phyloP scores from a whole-genome alignment of 2,888 invertebrate genomes.

The Noctua comes region DNA sequence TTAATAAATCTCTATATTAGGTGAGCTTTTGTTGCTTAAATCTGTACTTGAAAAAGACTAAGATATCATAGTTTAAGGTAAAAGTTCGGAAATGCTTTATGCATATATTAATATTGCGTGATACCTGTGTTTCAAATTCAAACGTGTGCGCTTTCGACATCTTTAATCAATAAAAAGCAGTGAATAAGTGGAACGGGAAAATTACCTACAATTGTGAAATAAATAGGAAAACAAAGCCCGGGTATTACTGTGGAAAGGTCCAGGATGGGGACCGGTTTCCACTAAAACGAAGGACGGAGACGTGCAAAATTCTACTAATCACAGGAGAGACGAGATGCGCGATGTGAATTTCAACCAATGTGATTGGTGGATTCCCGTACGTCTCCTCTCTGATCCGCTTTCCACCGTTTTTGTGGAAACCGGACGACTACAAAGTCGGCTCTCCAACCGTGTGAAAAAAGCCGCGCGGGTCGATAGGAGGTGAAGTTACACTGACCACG shows the following conservation, averaged over 20 bases:
- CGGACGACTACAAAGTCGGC: background rate
- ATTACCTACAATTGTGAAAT: background rate
- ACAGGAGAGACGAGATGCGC: background rate
- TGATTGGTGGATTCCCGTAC: background rate
- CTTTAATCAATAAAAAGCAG: background rate
- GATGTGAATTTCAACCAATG: background rate
- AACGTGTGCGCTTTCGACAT: background rate
- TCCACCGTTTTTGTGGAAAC: background rate
- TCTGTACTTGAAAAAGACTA: background rate
- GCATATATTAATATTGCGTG: background rate
- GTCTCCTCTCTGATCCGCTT: background rate
- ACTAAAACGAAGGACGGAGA: background rate
- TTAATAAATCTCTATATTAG: slow-evolving; percentile 8
- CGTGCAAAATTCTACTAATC: background rate
- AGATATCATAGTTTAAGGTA: background rate
- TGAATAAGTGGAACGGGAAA: background rate
- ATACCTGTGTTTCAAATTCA: background rate
- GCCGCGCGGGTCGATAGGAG: background rate
- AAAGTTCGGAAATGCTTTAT: background rate
- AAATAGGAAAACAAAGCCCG: background rate
- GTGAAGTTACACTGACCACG: background rate
- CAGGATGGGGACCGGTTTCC: background rate
- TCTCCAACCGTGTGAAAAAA: background rate
- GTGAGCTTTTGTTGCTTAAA: slow-evolving; percentile 10
- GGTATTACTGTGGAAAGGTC: background rate